Conservation (phyloP, 2,113 vertebrate genomes). For the Notiomystis cincta region DNA sequence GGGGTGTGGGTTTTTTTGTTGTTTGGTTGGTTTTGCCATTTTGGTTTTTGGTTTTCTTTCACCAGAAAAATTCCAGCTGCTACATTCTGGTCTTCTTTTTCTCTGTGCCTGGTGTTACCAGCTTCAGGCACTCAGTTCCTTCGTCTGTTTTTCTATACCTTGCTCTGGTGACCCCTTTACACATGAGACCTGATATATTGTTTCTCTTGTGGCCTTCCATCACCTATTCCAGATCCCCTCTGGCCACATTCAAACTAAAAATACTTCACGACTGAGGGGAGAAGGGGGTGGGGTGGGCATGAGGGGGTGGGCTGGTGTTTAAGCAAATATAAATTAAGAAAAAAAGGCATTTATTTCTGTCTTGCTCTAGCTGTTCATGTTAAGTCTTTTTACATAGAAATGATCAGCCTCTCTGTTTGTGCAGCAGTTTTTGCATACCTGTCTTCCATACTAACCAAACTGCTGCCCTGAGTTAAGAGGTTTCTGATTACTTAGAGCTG, state of each 20-base stretch:
- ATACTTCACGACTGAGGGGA: background rate
- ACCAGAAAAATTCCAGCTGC: background rate
- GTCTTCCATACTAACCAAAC: background rate
- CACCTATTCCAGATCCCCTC: background rate
- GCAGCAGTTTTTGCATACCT: background rate
- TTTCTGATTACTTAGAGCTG: background rate
- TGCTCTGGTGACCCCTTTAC: background rate
- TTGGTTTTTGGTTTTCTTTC: background rate
- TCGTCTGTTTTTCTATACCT: background rate
- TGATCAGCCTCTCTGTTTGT: background rate
- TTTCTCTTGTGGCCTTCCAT: background rate
- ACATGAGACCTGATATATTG: fast-evolving
- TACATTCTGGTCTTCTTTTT: background rate
- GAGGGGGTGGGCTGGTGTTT: background rate
- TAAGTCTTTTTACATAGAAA: background rate
- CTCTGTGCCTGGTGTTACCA: background rate
- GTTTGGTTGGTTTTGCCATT: background rate
- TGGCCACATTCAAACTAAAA: background rate
- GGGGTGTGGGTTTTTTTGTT: background rate
- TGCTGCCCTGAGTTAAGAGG: background rate
- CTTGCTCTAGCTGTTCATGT: background rate
- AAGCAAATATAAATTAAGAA: background rate
- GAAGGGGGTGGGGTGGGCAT: fast-evolving
- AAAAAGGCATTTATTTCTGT: background rate
- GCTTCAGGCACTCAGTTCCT: background rate